Conservation (phyloP, 2,113 vertebrate genomes). For the Neolamprologus cancellatus region DNA sequence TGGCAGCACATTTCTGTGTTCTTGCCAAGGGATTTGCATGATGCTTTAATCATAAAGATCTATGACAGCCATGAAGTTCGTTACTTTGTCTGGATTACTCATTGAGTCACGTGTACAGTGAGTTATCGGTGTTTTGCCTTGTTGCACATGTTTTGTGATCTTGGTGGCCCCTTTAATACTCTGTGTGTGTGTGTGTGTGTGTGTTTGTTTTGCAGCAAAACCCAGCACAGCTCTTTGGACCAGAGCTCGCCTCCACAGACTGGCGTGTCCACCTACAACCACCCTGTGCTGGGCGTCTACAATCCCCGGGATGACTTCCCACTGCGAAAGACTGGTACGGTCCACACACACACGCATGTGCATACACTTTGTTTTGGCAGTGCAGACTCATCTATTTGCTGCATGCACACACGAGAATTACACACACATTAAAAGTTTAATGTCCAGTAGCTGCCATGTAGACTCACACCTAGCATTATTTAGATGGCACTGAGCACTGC, state of each 20-base stretch:
- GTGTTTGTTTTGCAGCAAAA: conserved; percentile 74
- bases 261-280: conserved; percentile 83
- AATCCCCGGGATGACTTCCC: conserved; percentile 95
- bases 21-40: conserved; percentile 26
- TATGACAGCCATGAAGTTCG: conserved; percentile 19
- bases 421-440: neutral
- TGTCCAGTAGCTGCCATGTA: neutral
- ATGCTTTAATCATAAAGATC: conserved; percentile 39
- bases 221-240: conserved; percentile 93
- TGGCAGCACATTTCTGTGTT: conserved; percentile 28
- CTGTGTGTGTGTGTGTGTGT: neutral
- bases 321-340: conserved; percentile 88
- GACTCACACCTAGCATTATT: conserved; percentile 21
- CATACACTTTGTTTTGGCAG: neutral
- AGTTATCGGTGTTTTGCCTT: neutral
- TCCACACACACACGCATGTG: neutral
- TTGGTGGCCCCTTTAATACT: neutral
- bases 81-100: conserved; percentile 6
- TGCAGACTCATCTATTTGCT: neutral
- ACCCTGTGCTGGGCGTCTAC: conserved; percentile 87
- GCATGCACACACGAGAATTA: neutral
- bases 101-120: neutral
- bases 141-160: neutral
- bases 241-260: conserved; percentile 95
- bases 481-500: conserved; percentile 6